Evolutionary conservation across 2,797 vertebrate genomes (phyloP), one percentile per base, ranked within the genome.

Genomic region (Rhinatrema bivittatum): DNA sequence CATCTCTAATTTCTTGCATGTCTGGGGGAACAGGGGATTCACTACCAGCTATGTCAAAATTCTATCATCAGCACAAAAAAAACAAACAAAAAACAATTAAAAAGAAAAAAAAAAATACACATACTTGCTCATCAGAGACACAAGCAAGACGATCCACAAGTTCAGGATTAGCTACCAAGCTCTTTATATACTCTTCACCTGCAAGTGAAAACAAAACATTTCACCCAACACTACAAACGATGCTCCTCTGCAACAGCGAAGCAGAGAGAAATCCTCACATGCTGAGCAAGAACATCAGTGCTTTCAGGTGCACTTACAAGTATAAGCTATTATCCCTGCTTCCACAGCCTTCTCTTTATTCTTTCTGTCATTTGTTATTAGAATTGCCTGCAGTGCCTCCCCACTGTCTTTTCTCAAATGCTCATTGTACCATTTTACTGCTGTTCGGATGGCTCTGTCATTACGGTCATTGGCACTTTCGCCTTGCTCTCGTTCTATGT

Each of bases 131-230:
- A 57, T 97, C 88, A 47, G 75, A 81, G 33, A 88, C 63, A 70
- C 85, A 83, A 29, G 96, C 93, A 58, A 98, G 87, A 28, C 85
- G 86, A 72, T 99, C 95, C 53, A 97, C 72, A 56, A 99, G 91
- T 53, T 97, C 94, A 13, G 95, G 93, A 45, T 94, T 94, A 9
- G 79, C 90, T 47, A 68, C 76, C 39, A 99, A 79, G 70, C 94
- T 92, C 72, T 89, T 96, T 53, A 99, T 60, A 44, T 99, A 98
- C 33, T 99, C 93, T 51, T 98, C 96, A 82, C 86, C 96, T 99
- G 62, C 7, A 72, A 72, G 70, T 15, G 20, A 30, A 22, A 9
- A 23, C 7, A 23, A 12, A 23, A 7, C 16, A 16, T n/a, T n/a
- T n/a, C n/a, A n/a, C n/a, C n/a, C n/a, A n/a, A n/a, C n/a, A n/a